A percentile compares a stretch with the other conserved stretches of the same genome.
Conservation (phyloP, 2,113 vertebrate species). For the Bubalus kerabau region DNA sequence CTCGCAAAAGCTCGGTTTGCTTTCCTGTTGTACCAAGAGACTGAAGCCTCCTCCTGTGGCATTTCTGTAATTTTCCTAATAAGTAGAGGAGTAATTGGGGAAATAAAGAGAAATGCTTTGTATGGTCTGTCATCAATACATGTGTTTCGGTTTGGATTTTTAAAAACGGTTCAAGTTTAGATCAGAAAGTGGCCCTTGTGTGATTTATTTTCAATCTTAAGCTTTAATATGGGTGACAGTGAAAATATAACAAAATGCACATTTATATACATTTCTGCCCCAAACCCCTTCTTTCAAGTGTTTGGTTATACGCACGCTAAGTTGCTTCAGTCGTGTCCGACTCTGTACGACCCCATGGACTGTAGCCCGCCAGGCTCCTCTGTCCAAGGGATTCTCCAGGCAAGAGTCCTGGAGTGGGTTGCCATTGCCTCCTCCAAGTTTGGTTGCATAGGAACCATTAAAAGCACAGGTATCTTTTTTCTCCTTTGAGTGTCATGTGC, state of each 20-base stretch:
- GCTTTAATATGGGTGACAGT: neutral
- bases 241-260: neutral
- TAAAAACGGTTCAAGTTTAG: neutral
- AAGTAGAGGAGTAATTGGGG: neutral
- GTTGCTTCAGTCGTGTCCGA: neutral
- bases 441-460: neutral
- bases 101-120: neutral
- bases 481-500: neutral
- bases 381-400: neutral
- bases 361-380: neutral
- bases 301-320: neutral
- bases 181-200: neutral
- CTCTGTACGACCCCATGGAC: neutral
- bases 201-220: neutral
- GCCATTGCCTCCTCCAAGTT: neutral
- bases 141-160: neutral
- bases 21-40: neutral
- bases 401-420: neutral
- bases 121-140: neutral
- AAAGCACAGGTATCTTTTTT: neutral
- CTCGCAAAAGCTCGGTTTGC: conserved; percentile 26
- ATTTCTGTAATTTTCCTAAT: neutral
- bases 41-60: neutral
- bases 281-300: neutral
- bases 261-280: neutral